Evolutionary conservation across 2,888 invertebrate species (phyloP), one percentile per base, ranked within the genome.

Genomic region (Plusia festucae): DNA sequence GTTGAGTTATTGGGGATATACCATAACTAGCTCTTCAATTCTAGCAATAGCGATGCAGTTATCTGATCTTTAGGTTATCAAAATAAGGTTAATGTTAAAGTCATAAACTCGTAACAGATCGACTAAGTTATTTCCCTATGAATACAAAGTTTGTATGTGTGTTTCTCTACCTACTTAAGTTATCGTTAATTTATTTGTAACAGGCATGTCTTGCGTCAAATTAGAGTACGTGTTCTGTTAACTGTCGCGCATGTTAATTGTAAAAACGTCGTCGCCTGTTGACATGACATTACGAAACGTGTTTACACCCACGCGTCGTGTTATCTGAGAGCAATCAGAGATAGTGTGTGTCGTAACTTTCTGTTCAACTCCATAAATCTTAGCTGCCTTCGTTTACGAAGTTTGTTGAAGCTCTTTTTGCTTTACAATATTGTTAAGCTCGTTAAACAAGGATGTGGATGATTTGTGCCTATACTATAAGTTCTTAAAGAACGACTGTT

Each of bases 321-420:
- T 60, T 80, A 78, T 80, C 78, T 71, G 62, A 65, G 59, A 63
- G 53, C 65, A 80, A 78, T 73, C 78, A 73, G 53, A 65, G 62
- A 74, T 68, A 71, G 66, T 64, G 53, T 53, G 22, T 71, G 70
- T 70, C 55, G 74, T 66, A 78, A 77, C 67, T 58, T 65, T 68
- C 49, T 65, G 60, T 71, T 58, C 61, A 53, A 61, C 66, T 64
- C 64, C 60, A 72, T 73, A 66, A 56, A 66, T 64, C 57, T 63
- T 59, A 54, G 53, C 53, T 9, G 22, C 24, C 59, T 59, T 56
- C 52, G 44, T 73, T 73, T 30, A 57, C 24, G 11, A 59, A 58
- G 32, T n/a, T 53, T 53, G 34, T 60, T 46, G 34, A 56, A 67
- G 27, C 7, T 44, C 8, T 53, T 65, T 53, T 30, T 55, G 44